phyloP scores from a whole-genome alignment of 2,888 invertebrate species.

The Ormyrus nitidulus region DNA sequence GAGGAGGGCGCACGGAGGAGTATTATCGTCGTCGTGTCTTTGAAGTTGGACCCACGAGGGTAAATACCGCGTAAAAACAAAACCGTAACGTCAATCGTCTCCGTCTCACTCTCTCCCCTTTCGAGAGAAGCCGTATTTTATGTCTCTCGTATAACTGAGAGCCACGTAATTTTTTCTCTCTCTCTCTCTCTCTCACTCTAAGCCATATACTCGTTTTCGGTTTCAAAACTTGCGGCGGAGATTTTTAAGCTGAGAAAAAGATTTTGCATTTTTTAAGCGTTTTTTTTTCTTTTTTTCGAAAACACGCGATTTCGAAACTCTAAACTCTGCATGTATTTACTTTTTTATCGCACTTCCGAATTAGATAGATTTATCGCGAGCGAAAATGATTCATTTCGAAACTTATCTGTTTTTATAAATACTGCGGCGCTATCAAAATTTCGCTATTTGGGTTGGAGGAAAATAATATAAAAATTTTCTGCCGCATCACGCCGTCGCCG shows the following conservation, averaged over 20 bases:
- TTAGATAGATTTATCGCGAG: no score
- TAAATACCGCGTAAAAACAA: constrained; percentile 44
- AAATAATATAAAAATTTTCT: not conserved
- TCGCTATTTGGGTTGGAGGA: not conserved
- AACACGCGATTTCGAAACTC: no score
- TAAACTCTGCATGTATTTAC: no score
- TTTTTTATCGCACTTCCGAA: no score
- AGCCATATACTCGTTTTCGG: not conserved
- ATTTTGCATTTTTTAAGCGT: no score
- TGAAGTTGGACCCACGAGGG: constrained; percentile 28
- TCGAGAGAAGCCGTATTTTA: not conserved
- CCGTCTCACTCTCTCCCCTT: not conserved
- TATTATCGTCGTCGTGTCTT: constrained; percentile 12
- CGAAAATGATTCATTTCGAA: not conserved
- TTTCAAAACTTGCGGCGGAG: not conserved
- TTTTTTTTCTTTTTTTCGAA: no score
- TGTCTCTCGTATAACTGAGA: not conserved
- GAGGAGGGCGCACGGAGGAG: not conserved
- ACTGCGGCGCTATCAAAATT: not conserved
- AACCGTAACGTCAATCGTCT: constrained; percentile 35
- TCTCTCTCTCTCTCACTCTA: not conserved
- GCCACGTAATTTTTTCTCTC: constrained; percentile 8
- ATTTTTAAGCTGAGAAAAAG: no score
- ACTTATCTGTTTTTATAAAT: not conserved
- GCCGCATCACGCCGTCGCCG: no score